A percentile compares a stretch with the other conserved stretches of the same genome.
phyloP scores from a whole-genome alignment of 2,888 invertebrate genomes.

The Rhingia campestris region DNA sequence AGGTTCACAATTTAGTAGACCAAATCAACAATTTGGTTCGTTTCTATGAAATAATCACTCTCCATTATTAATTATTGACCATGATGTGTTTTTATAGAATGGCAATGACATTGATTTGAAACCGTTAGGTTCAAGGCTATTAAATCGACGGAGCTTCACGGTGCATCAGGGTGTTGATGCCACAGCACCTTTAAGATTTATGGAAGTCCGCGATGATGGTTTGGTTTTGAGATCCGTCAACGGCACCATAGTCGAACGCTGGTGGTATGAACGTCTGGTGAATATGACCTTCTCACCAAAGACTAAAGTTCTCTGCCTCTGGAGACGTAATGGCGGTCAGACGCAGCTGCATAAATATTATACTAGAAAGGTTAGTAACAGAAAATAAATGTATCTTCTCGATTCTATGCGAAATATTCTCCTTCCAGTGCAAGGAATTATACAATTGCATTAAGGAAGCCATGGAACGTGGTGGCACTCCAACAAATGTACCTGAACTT shows the following conservation, averaged over 20 bases:
- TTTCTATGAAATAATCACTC: conserved; percentile 63
- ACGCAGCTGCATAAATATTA: conserved; percentile 99
- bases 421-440: conserved; percentile 94
- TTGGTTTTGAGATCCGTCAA: conserved; percentile 91
- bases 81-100: conserved; percentile 86
- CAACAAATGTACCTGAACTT: conserved; percentile 82
- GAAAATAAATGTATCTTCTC: neutral
- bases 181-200: conserved; percentile 92
- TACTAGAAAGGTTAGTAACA: conserved; percentile 93
- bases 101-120: conserved; percentile 99
- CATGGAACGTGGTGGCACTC: conserved; percentile 95
- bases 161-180: conserved; percentile 98
- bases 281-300: conserved; percentile 99
- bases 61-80: neutral
- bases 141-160: conserved; percentile 98
- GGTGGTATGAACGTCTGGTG: conserved; percentile 99
- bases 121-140: conserved; percentile 95
- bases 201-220: conserved; percentile 98
- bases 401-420: neutral
- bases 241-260: conserved; percentile 95
- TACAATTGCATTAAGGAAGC: conserved; percentile 99
- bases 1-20: conserved; percentile 97
- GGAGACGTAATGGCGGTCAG: conserved; percentile 97
- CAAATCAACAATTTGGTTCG: conserved; percentile 96
- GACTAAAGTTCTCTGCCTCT: conserved; percentile 97